Evolutionary conservation across 2,888 invertebrate genomes (phyloP).

Genomic region (Ochropacha duplaris): DNA sequence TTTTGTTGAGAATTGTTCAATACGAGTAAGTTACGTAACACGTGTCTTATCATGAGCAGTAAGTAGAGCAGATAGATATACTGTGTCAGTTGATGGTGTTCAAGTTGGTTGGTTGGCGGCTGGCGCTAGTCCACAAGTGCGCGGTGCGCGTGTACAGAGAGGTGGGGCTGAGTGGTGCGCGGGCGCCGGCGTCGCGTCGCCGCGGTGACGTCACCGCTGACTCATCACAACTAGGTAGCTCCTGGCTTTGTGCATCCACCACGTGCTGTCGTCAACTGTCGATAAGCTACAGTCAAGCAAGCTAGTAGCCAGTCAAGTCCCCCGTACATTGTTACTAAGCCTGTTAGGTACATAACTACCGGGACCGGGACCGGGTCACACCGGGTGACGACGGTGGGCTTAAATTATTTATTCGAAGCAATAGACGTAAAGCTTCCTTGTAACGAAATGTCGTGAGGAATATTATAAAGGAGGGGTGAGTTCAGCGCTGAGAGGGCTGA

Average conservation of each 20-base stretch:
- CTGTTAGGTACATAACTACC: too few relatives aligned
- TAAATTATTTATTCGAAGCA: not conserved
- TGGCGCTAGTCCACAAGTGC: not conserved
- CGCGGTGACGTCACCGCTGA: conserved; percentile 7
- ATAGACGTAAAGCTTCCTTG: not conserved
- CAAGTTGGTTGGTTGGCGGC: not conserved
- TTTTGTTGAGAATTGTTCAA: too few relatives aligned
- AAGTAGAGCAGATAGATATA: not conserved
- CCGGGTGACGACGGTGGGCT: too few relatives aligned
- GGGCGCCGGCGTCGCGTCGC: conserved; percentile 7
- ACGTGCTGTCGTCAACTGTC: not conserved
- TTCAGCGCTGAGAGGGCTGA: conserved; percentile 4
- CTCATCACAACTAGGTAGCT: conserved; percentile 20
- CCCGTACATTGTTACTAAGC: not conserved
- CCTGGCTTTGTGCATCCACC: conserved; percentile 20
- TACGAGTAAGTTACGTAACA: not conserved
- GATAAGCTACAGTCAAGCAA: not conserved
- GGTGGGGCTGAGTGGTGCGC: conserved; percentile 10
- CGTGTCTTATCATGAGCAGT: not conserved
- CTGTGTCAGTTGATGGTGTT: not conserved
- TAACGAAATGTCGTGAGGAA: not conserved
- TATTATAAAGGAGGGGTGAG: conserved; percentile 7
- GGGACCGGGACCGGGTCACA: too few relatives aligned
- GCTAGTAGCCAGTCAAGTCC: not conserved
- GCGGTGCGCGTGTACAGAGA: too few relatives aligned